A percentile compares a stretch with the other conserved stretches of the same genome.
phyloP scores from a whole-genome alignment of 2,888 invertebrate species.

The Cyclophora albipunctata region DNA sequence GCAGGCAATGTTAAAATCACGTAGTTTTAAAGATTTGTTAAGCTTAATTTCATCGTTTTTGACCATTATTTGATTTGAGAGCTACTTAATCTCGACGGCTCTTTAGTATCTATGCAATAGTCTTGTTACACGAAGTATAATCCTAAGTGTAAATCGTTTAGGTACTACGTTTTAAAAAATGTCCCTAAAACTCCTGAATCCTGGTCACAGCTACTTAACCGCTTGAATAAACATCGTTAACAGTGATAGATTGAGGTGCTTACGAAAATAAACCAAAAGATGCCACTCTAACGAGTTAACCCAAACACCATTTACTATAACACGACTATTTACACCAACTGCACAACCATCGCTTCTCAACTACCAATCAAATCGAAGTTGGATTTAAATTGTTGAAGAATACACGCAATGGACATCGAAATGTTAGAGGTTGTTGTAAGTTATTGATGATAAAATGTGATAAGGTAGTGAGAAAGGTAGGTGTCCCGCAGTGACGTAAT shows the following conservation, averaged over 20 bases:
- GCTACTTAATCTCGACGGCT: too few relatives aligned
- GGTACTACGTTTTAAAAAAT: not conserved
- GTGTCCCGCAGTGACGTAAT: constrained; percentile 71
- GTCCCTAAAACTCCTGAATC: constrained; percentile 1
- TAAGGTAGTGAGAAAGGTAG: constrained; percentile 46
- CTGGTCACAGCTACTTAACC: constrained; percentile 44
- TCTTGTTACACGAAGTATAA: too few relatives aligned
- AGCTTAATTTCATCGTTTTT: too few relatives aligned
- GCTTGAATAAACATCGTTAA: constrained; percentile 75
- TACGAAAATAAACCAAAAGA: constrained; percentile 73
- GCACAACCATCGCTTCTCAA: constrained; percentile 23
- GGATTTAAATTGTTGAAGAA: too few relatives aligned
- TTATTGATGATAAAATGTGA: constrained; percentile 24
- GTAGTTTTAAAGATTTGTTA: too few relatives aligned
- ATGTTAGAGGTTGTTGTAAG: not conserved
- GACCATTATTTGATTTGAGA: too few relatives aligned
- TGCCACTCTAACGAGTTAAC: constrained; percentile 31
- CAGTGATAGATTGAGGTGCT: constrained; percentile 73
- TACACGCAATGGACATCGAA: too few relatives aligned
- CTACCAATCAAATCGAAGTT: too few relatives aligned
- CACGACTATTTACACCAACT: too few relatives aligned
- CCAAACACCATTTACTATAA: constrained; percentile 10
- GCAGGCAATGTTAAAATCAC: too few relatives aligned
- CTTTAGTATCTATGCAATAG: too few relatives aligned
- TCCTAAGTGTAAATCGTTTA: too few relatives aligned